Evolutionary conservation across 64 coral and sea anemone genomes (phyloP), one percentile per base, ranked within the genome.

Genomic region (Orbicella faveolata): DNA sequence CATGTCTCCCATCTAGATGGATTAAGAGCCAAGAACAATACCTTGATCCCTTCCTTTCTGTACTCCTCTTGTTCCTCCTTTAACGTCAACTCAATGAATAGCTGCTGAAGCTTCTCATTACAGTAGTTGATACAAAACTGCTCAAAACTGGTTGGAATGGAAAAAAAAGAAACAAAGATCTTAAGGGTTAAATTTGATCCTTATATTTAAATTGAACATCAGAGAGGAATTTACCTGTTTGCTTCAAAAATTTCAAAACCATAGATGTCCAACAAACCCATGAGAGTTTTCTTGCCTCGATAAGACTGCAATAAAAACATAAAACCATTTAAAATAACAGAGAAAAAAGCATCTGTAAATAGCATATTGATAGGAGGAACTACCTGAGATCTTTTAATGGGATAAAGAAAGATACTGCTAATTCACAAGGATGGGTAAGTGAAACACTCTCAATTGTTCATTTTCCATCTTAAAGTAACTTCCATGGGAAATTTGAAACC

Each of bases 101-200:
- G 77, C 62, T 98, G 96, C 25, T 98, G 96, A 19, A 98, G 93
- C 87, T 98, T 98, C 76, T 98, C 96, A 36, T 98, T 98, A 19
- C 96, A 98, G 61, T 92, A 98, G 64, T 98, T 98, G 78, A 98
- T 98, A 63, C 96, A 98, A 68, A 98, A 98, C 77, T 98, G 96
- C 41, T 98, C 96, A 80, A 98, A 98, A 88, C 96, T 98, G 5
- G 44, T 30, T 30, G 25, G 83, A 83, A 51, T 64, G 52, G 41
- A 78, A 79, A 48, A 88, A 54, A 78, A 20, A 13, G 26, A 20
- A 61, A 26, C 72, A 66, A n/a, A 12, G 30, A 30, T 30, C 30
- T 74, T 4, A 73, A 52, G 15, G 19, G 18, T 55, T 11, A 62
- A 54, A 23, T 12, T 37, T 52, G 19, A 26, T 41, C 15, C 51